These are phyloP conservation scores for Pontoporia blainvillei DNA, from an alignment of 2,113 vertebrate genomes.

Conservation along the genomic window DNA sequence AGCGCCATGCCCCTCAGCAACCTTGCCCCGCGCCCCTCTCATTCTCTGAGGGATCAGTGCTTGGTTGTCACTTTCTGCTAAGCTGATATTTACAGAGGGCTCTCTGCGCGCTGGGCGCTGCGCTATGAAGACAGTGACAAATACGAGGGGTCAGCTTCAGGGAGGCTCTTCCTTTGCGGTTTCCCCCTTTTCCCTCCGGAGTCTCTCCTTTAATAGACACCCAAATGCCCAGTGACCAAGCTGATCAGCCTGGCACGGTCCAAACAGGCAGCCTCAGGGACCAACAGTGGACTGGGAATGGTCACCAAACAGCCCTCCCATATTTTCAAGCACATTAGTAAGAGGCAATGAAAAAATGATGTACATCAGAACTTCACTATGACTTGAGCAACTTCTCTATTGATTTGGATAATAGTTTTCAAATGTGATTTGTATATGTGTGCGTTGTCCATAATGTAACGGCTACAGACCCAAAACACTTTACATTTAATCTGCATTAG, in stretches of 20 bases:
- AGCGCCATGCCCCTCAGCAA: fast-evolving
- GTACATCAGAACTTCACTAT: not conserved
- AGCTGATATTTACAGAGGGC: not conserved
- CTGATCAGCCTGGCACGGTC: not conserved
- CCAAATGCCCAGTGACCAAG: not conserved
- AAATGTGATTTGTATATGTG: not conserved
- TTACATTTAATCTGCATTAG: not conserved
- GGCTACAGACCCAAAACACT: not conserved
- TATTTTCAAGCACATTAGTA: not conserved
- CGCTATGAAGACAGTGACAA: not conserved
- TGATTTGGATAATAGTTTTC: not conserved
- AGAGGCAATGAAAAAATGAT: not conserved
- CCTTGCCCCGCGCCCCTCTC: fast-evolving
- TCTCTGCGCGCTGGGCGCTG: fast-evolving
- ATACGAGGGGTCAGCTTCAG: not conserved
- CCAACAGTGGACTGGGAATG: not conserved
- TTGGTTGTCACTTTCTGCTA: not conserved
- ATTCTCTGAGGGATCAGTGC: too few species aligned
- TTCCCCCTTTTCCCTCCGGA: not conserved
- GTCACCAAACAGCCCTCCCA: not conserved
- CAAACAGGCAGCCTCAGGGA: not conserved
- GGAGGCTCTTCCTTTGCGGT: not conserved
- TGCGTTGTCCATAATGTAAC: not conserved
- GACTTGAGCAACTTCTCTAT: not conserved
- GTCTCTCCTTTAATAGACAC: not conserved